Conservation (phyloP, 2,797 vertebrate genomes). For the Hephaestus fuliginosus region DNA sequence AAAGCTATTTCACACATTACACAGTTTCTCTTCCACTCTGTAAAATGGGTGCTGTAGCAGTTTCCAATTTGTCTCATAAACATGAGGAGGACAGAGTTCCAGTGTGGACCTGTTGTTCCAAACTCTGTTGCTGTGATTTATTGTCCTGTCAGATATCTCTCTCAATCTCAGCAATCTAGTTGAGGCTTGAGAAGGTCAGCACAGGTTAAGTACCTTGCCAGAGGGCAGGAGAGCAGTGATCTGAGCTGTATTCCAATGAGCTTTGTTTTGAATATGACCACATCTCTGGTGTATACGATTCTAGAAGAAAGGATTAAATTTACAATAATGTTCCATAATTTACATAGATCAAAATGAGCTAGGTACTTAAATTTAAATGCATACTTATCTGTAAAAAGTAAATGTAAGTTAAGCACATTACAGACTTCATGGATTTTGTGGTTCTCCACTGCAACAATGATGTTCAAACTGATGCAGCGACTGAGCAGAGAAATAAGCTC, state of each 20-base stretch:
- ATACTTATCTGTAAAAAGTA: background rate
- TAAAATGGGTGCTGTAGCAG: background rate
- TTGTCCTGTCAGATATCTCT: constrained; percentile 53
- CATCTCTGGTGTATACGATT: background rate
- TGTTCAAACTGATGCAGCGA: constrained; percentile 23
- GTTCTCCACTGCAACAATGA: constrained; percentile 8
- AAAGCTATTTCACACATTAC: constrained; percentile 1
- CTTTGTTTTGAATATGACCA: background rate
- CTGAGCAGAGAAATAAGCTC: constrained; percentile 57
- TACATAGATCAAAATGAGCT: background rate
- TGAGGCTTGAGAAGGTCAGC: constrained; percentile 42
- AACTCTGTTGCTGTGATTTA: constrained; percentile 60
- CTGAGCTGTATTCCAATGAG: constrained; percentile 58
- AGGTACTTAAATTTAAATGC: background rate
- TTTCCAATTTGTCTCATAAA: constrained; percentile 23
- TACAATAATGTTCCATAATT: background rate
- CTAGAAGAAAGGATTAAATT: background rate
- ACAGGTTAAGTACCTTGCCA: constrained; percentile 68
- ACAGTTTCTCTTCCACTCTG: background rate
- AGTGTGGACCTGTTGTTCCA: constrained; percentile 12
- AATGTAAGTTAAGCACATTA: background rate
- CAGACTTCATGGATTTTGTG: background rate
- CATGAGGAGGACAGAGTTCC: background rate
- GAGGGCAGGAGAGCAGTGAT: constrained; percentile 41
- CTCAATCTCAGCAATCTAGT: constrained; percentile 49